Evolutionary conservation across 2,113 vertebrate species (phyloP), one percentile per base, ranked within the genome.

Genomic region (Bujurquina vittata): DNA sequence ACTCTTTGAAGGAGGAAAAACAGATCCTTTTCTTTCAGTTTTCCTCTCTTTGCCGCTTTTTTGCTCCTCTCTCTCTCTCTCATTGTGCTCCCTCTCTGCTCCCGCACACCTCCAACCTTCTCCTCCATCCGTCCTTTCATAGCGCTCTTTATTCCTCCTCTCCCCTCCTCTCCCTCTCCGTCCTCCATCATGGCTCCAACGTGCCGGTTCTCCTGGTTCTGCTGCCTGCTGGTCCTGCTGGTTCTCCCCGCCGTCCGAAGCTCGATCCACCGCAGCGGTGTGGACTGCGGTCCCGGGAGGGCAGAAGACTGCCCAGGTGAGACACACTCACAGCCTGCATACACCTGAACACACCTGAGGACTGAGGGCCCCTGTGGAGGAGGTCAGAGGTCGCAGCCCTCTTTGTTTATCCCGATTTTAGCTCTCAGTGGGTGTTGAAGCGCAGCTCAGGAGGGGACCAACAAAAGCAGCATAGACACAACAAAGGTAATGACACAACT

Each of bases 231-330:
- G 88, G 76, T 95, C 29, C 91, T 95, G 56, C 82, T 89, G 61
- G 58, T 89, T 2, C 88, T 94, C 63, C 92, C 92, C 74, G 86
- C 92, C 58, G 94, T 77, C 58, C 92, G 92, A 49, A 89, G 93
- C 79, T 96, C 96, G 1, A 94, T 96, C 79, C 95, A 94, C 52
- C 91, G 95, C 83, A 79, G 92, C 88, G 90, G 90, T 89, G 80
- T 88, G 72, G 89, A 93, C 62, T 96, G 95, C 55, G 94, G 95
- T 86, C 93, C 87, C 87, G 84, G 95, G 86, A 92, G 95, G 94
- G 49, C 57, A 87, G 11, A 76, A 82, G 95, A 95, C 89, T 97
- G 96, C 65, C 91, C 95, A 92, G 96, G 96, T 97, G 95, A 94
- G 88, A 43, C 52, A 22, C 29, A 0, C 57, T 0, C 6, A 8